A percentile compares a stretch with the other conserved stretches of the same genome.
These are phyloP conservation scores for Trypoxylus dichotomus DNA, from an alignment of 1,140 invertebrate species.

Conservation along the genomic window DNA sequence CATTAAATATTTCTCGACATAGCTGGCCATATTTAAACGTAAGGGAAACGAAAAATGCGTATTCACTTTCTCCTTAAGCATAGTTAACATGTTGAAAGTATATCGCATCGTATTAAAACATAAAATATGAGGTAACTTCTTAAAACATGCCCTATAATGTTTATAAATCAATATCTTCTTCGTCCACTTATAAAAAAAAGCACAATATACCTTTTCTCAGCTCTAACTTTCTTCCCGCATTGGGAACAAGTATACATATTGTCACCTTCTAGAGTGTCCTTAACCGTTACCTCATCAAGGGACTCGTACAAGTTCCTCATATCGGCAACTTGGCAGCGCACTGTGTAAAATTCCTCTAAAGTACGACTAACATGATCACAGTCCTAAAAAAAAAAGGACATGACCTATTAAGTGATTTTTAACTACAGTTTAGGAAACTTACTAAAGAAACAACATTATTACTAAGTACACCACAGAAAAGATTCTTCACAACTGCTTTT, in stretches of 20 bases:
- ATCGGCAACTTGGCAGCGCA: constrained; percentile 92
- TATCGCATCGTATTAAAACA: constrained; percentile 99
- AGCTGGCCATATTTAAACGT: constrained; percentile 89
- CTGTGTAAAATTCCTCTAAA: constrained; percentile 94
- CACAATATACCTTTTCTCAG: constrained; percentile 77
- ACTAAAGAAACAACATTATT: constrained; percentile 92
- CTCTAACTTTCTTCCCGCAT: constrained; percentile 91
- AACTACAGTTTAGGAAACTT: constrained; percentile 46
- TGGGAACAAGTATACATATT: constrained; percentile 98
- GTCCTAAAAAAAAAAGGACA: constrained; percentile 60
- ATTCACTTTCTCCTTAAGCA: constrained; percentile 96
- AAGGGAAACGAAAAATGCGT: constrained; percentile 97
- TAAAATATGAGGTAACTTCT: constrained; percentile 88
- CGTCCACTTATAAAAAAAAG: neutral
- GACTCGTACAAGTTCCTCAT: constrained; percentile 96
- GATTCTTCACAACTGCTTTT: constrained; percentile 85
- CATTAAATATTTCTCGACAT: constrained; percentile 92
- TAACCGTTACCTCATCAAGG: constrained; percentile 92
- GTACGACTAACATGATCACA: constrained; percentile 93
- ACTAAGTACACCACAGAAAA: constrained; percentile 90
- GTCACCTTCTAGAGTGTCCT: constrained; percentile 93
- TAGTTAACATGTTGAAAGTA: constrained; percentile 96
- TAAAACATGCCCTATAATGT: constrained; percentile 82
- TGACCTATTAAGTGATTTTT: no score
- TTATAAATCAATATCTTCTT: neutral